Conservation (phyloP, 2,888 invertebrate species). For the Nebria salina region DNA sequence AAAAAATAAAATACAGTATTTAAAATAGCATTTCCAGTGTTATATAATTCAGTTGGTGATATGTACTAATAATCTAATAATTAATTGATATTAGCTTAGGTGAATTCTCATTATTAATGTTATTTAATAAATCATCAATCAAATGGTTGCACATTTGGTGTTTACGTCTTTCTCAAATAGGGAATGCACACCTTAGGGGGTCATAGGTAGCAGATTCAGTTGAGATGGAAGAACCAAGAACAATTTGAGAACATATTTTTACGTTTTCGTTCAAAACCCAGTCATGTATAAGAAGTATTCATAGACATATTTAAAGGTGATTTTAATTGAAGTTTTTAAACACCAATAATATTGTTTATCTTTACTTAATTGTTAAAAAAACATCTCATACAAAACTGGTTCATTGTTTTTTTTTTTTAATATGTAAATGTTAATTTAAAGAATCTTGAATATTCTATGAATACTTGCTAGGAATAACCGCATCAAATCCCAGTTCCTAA, state of each 20-base stretch:
- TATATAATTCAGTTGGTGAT: slow-evolving; percentile 15
- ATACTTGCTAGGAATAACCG: not conserved
- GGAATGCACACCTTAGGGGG: not conserved
- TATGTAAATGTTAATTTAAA: not conserved
- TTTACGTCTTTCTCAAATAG: not conserved
- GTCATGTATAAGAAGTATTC: too few species aligned
- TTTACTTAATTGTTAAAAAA: too few species aligned
- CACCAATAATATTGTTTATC: too few species aligned
- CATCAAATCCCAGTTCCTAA: not conserved
- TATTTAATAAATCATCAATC: slow-evolving; percentile 15
- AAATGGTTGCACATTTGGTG: slow-evolving; percentile 15
- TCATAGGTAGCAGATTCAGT: not conserved
- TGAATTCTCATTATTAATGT: slow-evolving; percentile 22
- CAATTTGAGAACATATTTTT: not conserved
- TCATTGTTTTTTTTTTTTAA: too few species aligned
- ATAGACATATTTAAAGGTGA: too few species aligned
- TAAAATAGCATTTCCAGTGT: slow-evolving; percentile 18
- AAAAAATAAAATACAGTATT: slow-evolving; percentile 7
- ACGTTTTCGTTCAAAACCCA: not conserved
- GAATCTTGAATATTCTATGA: not conserved
- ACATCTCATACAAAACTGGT: too few species aligned
- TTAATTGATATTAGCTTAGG: slow-evolving; percentile 23
- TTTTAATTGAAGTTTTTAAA: too few species aligned
- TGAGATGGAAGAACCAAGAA: not conserved
- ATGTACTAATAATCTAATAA: slow-evolving; percentile 13